phyloP scores from a whole-genome alignment of 1,140 invertebrate species.

The Gryon sp. region DNA sequence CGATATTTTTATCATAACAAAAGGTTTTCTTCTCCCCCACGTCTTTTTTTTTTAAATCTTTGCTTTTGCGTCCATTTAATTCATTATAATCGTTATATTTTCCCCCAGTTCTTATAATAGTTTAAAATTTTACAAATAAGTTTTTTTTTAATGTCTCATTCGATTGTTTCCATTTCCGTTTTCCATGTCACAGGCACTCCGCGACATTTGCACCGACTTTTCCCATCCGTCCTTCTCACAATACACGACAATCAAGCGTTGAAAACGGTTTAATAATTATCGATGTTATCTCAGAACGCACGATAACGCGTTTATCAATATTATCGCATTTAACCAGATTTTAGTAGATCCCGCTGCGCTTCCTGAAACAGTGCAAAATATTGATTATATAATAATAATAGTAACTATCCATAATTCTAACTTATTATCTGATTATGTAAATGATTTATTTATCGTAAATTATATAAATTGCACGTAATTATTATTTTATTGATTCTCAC shows the following conservation, averaged over 20 bases:
- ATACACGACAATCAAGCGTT: slow-evolving; percentile 65
- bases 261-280: slow-evolving; percentile 67
- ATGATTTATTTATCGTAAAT: too few relatives aligned
- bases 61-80: too few relatives aligned
- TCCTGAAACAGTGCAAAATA: slow-evolving; percentile 63
- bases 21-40: slow-evolving; percentile 57
- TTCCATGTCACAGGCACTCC: slow-evolving; percentile 12
- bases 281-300: slow-evolving; percentile 76
- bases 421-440: not conserved
- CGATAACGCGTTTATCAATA: slow-evolving; percentile 66
- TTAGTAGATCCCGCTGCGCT: slow-evolving; percentile 63
- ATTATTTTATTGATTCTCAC: too few relatives aligned
- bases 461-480: too few relatives aligned
- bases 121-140: slow-evolving; percentile 71
- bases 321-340: slow-evolving; percentile 67
- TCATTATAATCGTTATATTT: slow-evolving; percentile 45
- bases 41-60: slow-evolving; percentile 37
- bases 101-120: slow-evolving; percentile 61
- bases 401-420: not conserved
- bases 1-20: slow-evolving; percentile 72
- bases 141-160: slow-evolving; percentile 49
- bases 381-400: not conserved
- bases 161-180: slow-evolving; percentile 12
- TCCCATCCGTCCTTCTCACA: slow-evolving; percentile 27
- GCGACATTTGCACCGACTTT: slow-evolving; percentile 20